Conservation (phyloP, 2,888 invertebrate species). For the Drosophila parthenogenetica region DNA sequence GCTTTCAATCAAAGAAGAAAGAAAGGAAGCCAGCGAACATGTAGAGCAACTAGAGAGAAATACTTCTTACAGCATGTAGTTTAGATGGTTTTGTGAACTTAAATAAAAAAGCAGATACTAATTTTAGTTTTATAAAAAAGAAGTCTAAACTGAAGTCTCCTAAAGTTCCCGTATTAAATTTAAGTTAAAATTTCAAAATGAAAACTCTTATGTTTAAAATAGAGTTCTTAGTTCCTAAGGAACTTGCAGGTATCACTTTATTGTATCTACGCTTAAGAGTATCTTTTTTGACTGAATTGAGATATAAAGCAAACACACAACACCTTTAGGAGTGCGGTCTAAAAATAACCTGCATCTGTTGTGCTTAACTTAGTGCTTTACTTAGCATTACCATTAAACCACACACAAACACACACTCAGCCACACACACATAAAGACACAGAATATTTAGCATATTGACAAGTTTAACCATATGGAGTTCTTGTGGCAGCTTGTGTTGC, state of each 20-base stretch:
- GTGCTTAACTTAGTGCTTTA: constrained; percentile 36
- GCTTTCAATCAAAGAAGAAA: no score
- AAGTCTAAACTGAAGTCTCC: no score
- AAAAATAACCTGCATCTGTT: constrained; percentile 34
- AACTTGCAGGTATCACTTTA: neutral
- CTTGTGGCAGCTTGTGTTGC: constrained; percentile 4
- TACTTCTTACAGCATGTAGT: no score
- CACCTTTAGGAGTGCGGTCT: constrained; percentile 16
- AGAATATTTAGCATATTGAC: constrained; percentile 72
- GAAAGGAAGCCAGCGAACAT: no score
- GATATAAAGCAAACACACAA: constrained; percentile 15
- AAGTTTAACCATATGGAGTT: constrained; percentile 60
- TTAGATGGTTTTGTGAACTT: no score
- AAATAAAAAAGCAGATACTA: no score
- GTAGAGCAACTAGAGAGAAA: no score
- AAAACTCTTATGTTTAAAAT: no score
- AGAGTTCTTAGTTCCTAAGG: neutral
- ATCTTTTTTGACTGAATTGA: neutral
- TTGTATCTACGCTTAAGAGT: neutral
- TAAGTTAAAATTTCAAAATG: no score
- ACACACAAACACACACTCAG: neutral
- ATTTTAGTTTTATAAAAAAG: no score
- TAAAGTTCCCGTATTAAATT: no score
- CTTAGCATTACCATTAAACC: constrained; percentile 47
- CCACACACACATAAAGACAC: neutral